phyloP scores from a whole-genome alignment of 2,888 invertebrate genomes.

The Neoitamus cyanurus region DNA sequence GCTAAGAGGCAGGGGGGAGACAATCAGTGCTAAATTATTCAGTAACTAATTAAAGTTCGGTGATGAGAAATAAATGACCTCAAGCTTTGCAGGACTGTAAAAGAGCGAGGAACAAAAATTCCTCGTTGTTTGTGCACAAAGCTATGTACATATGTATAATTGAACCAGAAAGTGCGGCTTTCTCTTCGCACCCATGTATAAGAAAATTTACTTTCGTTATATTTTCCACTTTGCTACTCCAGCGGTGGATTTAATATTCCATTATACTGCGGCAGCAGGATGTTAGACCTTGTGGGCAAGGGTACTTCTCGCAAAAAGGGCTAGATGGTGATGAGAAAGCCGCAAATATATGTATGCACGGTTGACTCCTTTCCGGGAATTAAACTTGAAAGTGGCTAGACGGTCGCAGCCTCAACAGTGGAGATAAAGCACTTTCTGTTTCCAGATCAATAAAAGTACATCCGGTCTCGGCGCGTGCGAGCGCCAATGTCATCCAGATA shows the following conservation, averaged over 20 bases:
- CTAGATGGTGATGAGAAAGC: not conserved
- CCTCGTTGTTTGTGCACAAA: not conserved
- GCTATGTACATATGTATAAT: slow-evolving; percentile 12
- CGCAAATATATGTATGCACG: not conserved
- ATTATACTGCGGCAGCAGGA: not conserved
- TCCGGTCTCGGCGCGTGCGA: not conserved
- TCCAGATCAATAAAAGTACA: not conserved
- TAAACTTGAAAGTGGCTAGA: not conserved
- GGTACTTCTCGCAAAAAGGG: not conserved
- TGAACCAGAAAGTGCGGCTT: not conserved
- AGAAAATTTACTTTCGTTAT: slow-evolving; percentile 14
- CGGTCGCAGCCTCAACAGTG: not conserved
- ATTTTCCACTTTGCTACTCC: not conserved
- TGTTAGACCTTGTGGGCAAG: not conserved
- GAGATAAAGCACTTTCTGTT: not conserved
- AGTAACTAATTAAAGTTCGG: slow-evolving; percentile 20
- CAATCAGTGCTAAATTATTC: slow-evolving; percentile 18
- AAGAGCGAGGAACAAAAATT: slow-evolving; percentile 4
- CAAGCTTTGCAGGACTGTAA: not conserved
- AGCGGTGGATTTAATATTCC: slow-evolving; percentile 23
- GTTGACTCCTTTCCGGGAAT: not conserved
- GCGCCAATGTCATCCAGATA: not conserved
- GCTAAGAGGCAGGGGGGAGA: not conserved
- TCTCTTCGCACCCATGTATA: not conserved
- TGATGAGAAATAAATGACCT: slow-evolving; percentile 24